Base-by-base conservation (phyloP, 2,888 invertebrate genomes). In the Epinotia ramella region DNA sequence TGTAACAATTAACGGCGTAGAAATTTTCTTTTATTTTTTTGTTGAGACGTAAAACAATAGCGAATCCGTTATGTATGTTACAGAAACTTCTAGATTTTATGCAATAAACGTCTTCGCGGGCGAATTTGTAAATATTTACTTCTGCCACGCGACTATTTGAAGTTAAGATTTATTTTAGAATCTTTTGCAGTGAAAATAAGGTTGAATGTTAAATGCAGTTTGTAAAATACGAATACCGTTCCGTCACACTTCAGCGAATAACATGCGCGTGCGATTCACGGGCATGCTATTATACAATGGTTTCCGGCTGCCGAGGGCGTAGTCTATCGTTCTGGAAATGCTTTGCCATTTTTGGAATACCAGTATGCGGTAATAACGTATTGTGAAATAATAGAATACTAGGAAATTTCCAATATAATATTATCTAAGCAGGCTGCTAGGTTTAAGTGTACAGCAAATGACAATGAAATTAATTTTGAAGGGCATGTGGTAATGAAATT, bases 181-280 rank as follows among this genome's bases (percentile, higher is more conserved):
- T 46, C 11, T 67, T 53, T 18, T 2, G 13, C 20, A 12, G 12
- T 44, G 2, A 46, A n/a, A 20, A n/a, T 76, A 66, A 60, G 63
- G 72, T 67, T 67, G 53, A 44, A 28, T 56, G 2, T 63, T 11
- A 46, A 49, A 20, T 60, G 68, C n/a, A 44, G 44, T 28, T 16
- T 6, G n/a, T 6, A 18, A 28, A 76, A 60, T 80, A 79, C 76
- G 75, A 57, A 74, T 76, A 73, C 73, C 75, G 79, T 85, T 87
- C 87, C 86, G 88, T 83, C 83, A 84, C 79, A 84, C 81, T 80
- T 84, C 79, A 78, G 82, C 81, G 79, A 44, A 46, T 28, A 46
- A 83, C 84, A 86, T 83, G 73, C 84, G 85, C 68, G 81, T 80
- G 77, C 79, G 84, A 79, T 82, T 80, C 84, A 84, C 87, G 80